phyloP scores from a whole-genome alignment of 2,797 vertebrate genomes.

The Chaenodraco wilsoni region DNA sequence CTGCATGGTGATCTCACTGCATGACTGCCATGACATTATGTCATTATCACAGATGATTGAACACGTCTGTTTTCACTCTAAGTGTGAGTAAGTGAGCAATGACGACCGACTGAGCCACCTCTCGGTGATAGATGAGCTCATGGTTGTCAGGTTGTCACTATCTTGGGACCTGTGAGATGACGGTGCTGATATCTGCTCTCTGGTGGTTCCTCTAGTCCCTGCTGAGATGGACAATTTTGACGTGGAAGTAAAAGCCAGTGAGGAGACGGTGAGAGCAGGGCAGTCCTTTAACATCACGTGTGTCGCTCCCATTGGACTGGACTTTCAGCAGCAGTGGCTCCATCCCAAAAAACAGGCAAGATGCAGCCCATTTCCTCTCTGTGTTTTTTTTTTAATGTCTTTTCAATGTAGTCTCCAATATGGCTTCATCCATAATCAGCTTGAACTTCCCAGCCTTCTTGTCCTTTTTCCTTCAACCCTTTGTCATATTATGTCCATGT shows the following conservation, averaged over 20 bases:
- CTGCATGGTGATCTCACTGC: constrained; percentile 62
- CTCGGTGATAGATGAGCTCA: constrained; percentile 51
- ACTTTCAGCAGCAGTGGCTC: constrained; percentile 90
- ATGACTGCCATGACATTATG: constrained; percentile 57
- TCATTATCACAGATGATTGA: constrained; percentile 63
- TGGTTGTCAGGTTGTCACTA: constrained; percentile 31
- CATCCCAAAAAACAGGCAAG: constrained; percentile 91
- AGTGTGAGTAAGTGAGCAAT: constrained; percentile 38
- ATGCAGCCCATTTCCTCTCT: neutral
- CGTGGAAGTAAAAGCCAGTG: constrained; percentile 87
- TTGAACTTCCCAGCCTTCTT: constrained; percentile 3
- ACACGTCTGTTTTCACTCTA: constrained; percentile 51
- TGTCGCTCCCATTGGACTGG: constrained; percentile 83
- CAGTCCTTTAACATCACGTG: constrained; percentile 90
- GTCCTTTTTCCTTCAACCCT: constrained; percentile 38
- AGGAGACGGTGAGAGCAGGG: constrained; percentile 88
- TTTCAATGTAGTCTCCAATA: constrained; percentile 12
- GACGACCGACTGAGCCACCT: constrained; percentile 26
- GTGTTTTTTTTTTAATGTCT: neutral
- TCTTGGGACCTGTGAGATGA: constrained; percentile 32
- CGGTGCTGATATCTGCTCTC: constrained; percentile 45
- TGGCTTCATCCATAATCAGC: constrained; percentile 23
- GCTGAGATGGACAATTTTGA: constrained; percentile 81
- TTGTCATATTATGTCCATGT: constrained; percentile 51
- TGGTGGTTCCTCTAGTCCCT: constrained; percentile 43